Evolutionary conservation across 1,140 invertebrate genomes (phyloP), one percentile per base, ranked within the genome.

Genomic region (Ephestia elutella): DNA sequence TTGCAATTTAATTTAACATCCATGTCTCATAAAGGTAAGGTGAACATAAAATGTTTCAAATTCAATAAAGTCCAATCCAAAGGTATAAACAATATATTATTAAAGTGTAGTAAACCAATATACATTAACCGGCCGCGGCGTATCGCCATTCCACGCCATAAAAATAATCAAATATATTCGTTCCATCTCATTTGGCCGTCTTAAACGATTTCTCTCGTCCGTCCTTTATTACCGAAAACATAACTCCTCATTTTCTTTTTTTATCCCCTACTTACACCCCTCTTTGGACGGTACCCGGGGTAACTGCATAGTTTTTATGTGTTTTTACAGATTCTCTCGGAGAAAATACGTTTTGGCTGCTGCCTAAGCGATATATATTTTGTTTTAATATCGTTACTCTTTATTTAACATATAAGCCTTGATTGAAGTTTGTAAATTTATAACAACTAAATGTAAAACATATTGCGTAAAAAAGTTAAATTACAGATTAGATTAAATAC

Each of bases 101-200:
- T 77, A 78, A 78, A 80, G 72, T 81, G 67, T 66, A 82, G 72
- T 83, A 84, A 87, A 87, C 80, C 86, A 87, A 86, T 79, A 86
- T 70, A 80, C 75, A 82, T 87, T 82, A 84, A 75, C 68, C 62
- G 71, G 65, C 59, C 63, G 60, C 49, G 50, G 70, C 82, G 78
- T 84, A 85, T 83, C 80, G 80, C 83, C 78, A 86, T 85, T 85
- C 80, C 74, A 63, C 63, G 78, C 77, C 83, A 86, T 87, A 86
- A 87, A 86, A 85, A 86, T 87, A 87, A 87, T 87, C 85, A 87
- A 88, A 86, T 86, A 82, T 88, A 88, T 88, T 86, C 81, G 83
- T 88, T 86, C 83, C 83, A 84, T 86, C 83, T 88, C 86, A 88
- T 88, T 88, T 88, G 79, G 76, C 78, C 70, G 80, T 86, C 85